phyloP scores from a whole-genome alignment of 2,888 invertebrate species.

The Ormyrus rosae region DNA sequence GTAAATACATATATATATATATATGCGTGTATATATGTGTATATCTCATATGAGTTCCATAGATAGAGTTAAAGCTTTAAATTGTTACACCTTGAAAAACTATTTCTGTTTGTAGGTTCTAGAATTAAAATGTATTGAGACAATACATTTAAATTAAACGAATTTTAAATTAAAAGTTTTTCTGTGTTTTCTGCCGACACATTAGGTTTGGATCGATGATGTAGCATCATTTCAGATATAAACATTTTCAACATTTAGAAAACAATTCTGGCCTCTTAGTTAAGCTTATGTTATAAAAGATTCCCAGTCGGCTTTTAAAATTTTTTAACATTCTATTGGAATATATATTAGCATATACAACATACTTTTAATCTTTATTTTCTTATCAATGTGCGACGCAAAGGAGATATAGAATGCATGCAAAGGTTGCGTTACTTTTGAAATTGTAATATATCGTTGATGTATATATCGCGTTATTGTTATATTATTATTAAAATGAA shows the following conservation, averaged over 20 bases:
- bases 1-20: conserved; percentile 52
- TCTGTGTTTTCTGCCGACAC: conserved; percentile 35
- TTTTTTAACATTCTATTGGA: conserved; percentile 3
- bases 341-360: conserved; percentile 11
- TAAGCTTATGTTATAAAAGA: conserved; percentile 9
- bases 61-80: conserved; percentile 41
- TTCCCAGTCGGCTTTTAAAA: conserved; percentile 19
- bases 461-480: conserved; percentile 74
- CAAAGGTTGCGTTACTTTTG: conserved; percentile 42
- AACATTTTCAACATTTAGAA: conserved; percentile 13
- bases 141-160: conserved; percentile 33
- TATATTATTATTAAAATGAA: conserved; percentile 72
- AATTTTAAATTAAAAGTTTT: conserved; percentile 31
- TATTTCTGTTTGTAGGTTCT: conserved; percentile 10
- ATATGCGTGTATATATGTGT: conserved; percentile 45
- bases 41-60: conserved; percentile 27
- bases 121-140: conserved; percentile 34
- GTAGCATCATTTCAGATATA: conserved; percentile 10
- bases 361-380: conserved; percentile 24
- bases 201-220: conserved; percentile 22
- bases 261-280: conserved; percentile 29
- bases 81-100: conserved; percentile 33
- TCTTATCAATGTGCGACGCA: conserved; percentile 28
- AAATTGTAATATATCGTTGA: conserved; percentile 72
- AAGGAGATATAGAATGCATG: conserved; percentile 42